Evolutionary conservation across 1,140 invertebrate genomes (phyloP), one percentile per base, ranked within the genome.

Genomic region (Melitaea cinxia): DNA sequence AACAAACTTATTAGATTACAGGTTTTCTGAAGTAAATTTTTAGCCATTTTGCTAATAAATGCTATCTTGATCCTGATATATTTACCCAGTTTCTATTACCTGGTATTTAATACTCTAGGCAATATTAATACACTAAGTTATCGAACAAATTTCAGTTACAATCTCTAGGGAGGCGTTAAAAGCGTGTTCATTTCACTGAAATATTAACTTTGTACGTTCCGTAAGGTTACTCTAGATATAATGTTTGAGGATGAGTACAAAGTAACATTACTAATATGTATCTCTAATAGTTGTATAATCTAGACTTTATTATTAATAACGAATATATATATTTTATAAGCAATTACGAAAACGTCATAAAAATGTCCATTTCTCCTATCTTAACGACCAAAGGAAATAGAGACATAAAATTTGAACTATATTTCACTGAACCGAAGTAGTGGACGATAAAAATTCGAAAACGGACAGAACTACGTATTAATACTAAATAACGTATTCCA

Each of bases 121-220:
- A 58, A 15, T 33, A 47, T 45, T 42, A 58, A 15, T 42, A 57
- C 17, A 1, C 6, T 39, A 47, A 49, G 42, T 47, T 47, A 58
- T 58, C 39, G 42, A 42, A 33, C 55, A 23, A 68, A 68, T 62
- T 68, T 62, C 59, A 62, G 57, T 52, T 45, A 47, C 39, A 62
- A 35, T 68, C 65, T 58, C 59, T 26, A 28, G 54, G 47, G 65
- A 68, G 53, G 24, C 65, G 55, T 68, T 68, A 68, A 62, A 68
- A 45, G 65, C 30, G 57, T 54, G 21, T 30, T 39, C n/a, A 23
- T 57, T 12, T 45, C 9, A 42, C 37, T 57, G 54, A 57, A 57
- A 57, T 42, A 57, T 57, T 42, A 57, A 45, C 54, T 57, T 57
- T 57, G 26, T 57, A 57, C 33, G 54, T 33, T 53, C 19, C 30